Evolutionary conservation across 2,797 vertebrate genomes (phyloP).

Genomic region (Channallabes apus): DNA sequence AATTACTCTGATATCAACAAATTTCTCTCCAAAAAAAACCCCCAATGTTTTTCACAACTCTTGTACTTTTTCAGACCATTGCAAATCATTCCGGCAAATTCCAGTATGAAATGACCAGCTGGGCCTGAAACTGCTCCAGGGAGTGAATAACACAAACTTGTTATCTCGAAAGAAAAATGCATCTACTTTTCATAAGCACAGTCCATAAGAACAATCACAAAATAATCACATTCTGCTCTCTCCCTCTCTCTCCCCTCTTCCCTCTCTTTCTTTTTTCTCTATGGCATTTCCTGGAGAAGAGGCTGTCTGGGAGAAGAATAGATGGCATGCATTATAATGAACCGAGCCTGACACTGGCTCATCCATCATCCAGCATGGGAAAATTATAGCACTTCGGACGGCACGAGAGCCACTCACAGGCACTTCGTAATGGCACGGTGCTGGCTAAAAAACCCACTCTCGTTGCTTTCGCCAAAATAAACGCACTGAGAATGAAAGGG

Average conservation of each 20-base stretch:
- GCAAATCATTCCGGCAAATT: conserved; percentile 13
- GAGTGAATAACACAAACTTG: conserved; percentile 12
- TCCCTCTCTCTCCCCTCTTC: conserved; percentile 27
- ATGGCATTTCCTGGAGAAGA: conserved; percentile 84
- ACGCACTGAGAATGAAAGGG: conserved; percentile 12
- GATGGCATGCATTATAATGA: conserved; percentile 96
- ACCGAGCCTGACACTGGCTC: conserved; percentile 87
- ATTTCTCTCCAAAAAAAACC: background rate
- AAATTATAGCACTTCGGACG: conserved; percentile 74
- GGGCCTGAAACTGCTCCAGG: conserved; percentile 19
- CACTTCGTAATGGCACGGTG: conserved; percentile 57
- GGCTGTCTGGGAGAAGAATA: conserved; percentile 86
- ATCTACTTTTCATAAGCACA: conserved; percentile 38
- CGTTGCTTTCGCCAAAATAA: conserved; percentile 31
- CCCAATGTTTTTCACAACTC: background rate
- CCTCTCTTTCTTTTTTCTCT: conserved; percentile 51
- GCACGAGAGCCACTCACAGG: conserved; percentile 64
- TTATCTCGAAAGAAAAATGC: conserved; percentile 35
- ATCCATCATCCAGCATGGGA: conserved; percentile 87
- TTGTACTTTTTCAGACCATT: conserved; percentile 7
- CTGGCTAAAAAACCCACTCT: conserved; percentile 19
- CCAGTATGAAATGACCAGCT: conserved; percentile 20
- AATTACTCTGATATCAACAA: conserved; percentile 1
- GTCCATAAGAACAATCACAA: conserved; percentile 50
- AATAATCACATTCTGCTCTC: conserved; percentile 45